Evolutionary conservation across 2,797 vertebrate genomes (phyloP).

Genomic region (Pipistrellus pygmaeus): DNA sequence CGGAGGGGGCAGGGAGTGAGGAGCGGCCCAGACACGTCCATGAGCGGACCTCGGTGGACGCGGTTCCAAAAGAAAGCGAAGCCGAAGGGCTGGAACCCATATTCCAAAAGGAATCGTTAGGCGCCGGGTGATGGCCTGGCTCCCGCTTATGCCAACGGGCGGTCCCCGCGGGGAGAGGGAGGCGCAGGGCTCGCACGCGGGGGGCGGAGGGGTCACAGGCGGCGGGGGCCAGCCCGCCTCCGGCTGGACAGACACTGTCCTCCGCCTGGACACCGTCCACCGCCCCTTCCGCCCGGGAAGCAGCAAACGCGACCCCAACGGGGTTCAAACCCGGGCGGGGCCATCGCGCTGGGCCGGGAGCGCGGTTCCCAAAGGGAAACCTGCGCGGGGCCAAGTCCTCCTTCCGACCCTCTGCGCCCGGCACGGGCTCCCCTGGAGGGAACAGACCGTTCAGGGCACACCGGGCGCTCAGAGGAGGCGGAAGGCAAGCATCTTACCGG

Average conservation of each 20-base stretch:
- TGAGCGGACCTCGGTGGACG: neutral
- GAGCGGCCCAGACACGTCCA: neutral
- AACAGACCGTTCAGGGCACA: neutral
- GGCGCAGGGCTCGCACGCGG: neutral
- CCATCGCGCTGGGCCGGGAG: neutral
- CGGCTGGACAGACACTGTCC: neutral
- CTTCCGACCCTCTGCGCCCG: neutral
- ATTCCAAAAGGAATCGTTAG: neutral
- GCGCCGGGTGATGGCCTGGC: neutral
- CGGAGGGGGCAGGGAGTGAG: neutral
- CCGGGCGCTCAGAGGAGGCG: neutral
- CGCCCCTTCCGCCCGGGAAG: neutral
- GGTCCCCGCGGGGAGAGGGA: neutral
- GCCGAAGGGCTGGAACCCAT: neutral
- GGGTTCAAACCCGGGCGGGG: neutral
- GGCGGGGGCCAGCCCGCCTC: neutral
- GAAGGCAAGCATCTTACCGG: neutral
- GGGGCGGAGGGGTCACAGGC: no score
- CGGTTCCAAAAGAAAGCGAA: constrained; percentile 13
- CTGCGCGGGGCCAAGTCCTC: neutral
- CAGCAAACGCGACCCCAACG: neutral
- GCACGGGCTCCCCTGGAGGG: neutral
- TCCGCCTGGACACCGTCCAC: neutral
- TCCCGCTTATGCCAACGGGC: neutral
- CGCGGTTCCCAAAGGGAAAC: neutral